Evolutionary conservation across 2,797 vertebrate genomes (phyloP).

Genomic region (Enteromius fasciolatus): DNA sequence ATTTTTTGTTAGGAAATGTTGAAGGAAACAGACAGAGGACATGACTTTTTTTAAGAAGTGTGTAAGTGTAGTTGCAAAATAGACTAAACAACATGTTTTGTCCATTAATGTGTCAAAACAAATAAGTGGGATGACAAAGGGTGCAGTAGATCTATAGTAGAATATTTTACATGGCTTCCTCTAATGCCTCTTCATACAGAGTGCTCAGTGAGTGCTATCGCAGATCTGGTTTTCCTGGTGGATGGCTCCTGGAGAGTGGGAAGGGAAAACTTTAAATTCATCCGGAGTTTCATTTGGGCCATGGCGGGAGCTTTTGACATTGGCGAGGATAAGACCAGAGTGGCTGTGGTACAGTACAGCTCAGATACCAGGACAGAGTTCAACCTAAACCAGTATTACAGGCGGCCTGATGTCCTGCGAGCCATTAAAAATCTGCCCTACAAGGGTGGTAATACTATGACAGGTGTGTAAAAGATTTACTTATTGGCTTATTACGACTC

Average conservation of each 20-base stretch:
- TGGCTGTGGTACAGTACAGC: conserved; percentile 96
- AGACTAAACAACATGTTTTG: neutral
- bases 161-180: neutral
- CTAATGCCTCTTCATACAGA: conserved; percentile 73
- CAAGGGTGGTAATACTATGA: conserved; percentile 99
- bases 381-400: conserved; percentile 87
- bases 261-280: conserved; percentile 93
- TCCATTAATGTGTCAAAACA: conserved; percentile 7
- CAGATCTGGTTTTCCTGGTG: conserved; percentile 94
- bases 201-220: conserved; percentile 90
- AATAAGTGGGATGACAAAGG: neutral
- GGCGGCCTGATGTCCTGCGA: conserved; percentile 85
- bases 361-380: conserved; percentile 97
- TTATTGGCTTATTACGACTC: neutral
- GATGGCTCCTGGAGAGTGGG: conserved; percentile 99
- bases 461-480: conserved; percentile 77
- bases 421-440: conserved; percentile 95
- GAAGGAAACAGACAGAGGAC: conserved; percentile 17
- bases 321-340: conserved; percentile 92
- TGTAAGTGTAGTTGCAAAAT: neutral
- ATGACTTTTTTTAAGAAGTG: neutral
- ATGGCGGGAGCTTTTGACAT: conserved; percentile 95
- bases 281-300: conserved; percentile 90
- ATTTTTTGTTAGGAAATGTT: conserved; percentile 39
- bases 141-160: neutral